Evolutionary conservation across 2,797 vertebrate genomes (phyloP), one percentile per base, ranked within the genome.

Genomic region (Bradypodion pumilum): DNA sequence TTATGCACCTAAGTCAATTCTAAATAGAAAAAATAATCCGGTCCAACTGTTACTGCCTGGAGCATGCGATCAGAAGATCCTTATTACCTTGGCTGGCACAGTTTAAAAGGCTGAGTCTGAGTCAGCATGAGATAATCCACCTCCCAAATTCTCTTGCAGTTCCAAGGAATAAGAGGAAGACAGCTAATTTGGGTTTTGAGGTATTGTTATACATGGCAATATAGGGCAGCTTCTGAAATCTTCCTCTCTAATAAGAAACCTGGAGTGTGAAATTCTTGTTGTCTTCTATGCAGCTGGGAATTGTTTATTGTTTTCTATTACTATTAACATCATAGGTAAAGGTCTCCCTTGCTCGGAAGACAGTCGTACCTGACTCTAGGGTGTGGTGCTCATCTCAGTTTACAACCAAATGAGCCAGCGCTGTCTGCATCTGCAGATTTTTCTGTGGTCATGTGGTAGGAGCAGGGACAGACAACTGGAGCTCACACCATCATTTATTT

Each of bases 221-320:
- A 93, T 94, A 90, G 92, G 90, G 80, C 89, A 92, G 89, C 89
- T 91, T 94, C 93, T 92, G 93, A 94, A 93, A 93, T 95, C 93
- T 90, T 83, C 82, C 69, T 59, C 16, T 81, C 70, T 65, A 42
- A 42, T 44, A 37, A 32, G 72, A 29, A 82, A 74, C 32, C 25
- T 27, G 1, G 32, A 12, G 35, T 49, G 60, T 60, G 27, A 74
- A 82, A 65, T n/a, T 63, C 21, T 25, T 16, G 19, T 69, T 73
- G 42, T 49, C 13, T 74, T 65, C 25, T 37, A 1, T 65, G 15
- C 7, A 12, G n/a, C 59, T 63, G 25, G 16, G 21, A 29, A 44
- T 73, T 49, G 90, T 88, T 84, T 84, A 85, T 91, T 94, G 83
- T 87, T 81, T 85, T 92, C 91, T 90, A 85, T 87, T 90, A 85